These are phyloP conservation scores for cattle (Bos taurus) DNA, from an alignment of 2,113 vertebrate species.

Conservation along the genomic window DNA sequence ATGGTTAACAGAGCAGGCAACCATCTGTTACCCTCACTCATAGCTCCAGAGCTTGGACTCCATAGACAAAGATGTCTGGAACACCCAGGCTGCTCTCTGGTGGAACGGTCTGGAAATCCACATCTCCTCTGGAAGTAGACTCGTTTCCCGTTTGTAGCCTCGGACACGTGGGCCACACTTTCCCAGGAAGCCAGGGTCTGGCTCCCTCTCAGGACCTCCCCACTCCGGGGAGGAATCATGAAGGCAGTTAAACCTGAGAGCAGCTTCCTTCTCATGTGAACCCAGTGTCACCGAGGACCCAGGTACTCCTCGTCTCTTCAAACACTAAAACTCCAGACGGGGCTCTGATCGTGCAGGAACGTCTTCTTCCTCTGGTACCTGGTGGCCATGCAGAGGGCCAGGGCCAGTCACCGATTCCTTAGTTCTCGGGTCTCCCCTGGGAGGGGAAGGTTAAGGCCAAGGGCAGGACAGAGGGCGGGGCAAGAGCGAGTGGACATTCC, in stretches of 20 bases:
- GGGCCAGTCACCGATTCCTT: neutral
- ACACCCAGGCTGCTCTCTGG: neutral
- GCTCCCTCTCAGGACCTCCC: neutral
- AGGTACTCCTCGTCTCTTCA: neutral
- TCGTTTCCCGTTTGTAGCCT: neutral
- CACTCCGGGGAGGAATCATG: neutral
- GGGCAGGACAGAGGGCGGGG: neutral
- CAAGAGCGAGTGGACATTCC: neutral
- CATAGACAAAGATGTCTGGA: neutral
- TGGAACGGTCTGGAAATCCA: neutral
- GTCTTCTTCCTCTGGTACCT: neutral
- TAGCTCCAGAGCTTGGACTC: neutral
- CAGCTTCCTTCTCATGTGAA: neutral
- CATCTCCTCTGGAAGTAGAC: neutral
- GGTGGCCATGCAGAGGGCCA: neutral
- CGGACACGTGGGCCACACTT: neutral
- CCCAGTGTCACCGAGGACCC: neutral
- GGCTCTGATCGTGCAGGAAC: neutral
- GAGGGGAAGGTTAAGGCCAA: conserved; percentile 11
- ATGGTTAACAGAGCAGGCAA: neutral
- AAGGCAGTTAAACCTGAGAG: neutral
- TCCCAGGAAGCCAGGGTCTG: neutral
- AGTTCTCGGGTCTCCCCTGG: neutral
- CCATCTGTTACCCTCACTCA: neutral
- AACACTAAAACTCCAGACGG: neutral